Base-by-base conservation (phyloP, 2,888 invertebrate species). In the Neoascia interrupta region DNA sequence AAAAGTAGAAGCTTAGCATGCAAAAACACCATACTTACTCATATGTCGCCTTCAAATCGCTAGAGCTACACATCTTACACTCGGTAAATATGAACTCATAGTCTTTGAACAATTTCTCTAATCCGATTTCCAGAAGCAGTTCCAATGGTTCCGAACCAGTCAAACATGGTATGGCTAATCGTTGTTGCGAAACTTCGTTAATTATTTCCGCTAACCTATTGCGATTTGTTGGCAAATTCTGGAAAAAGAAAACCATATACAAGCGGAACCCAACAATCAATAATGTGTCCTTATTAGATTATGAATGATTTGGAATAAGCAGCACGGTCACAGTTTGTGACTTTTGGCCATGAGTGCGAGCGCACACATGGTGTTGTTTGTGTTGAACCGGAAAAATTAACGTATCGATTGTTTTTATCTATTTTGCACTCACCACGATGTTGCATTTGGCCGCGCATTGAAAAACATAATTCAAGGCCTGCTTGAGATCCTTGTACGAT, bases 191-290 rank as follows among this genome's bases (percentile, higher is more conserved):
- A 23, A 89, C 76, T 82, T 87, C 87, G 5, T 86, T 85, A 56
- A 89, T 88, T 26, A 89, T 86, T 84, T 88, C 87, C 5, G 87
- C 89, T 45, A 89, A 80, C 3, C 88, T 86, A 82, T 87, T 89
- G 70, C 86, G 84, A 63, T 87, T 89, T 28, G 86, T 86, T 26
- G 89, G 89, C 21, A 86, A 85, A 47, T 89, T 89, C 88, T 88
- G 36, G 74, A 54, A 60, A 47, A 64, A 41, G 16, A 56, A 49
- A 61, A 61, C n/a, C 34, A 18, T n/a, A 54, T 47, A 28, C 19
- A 37, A 6, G n/a, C 31, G 8, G 41, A 73, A 58, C 45, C 26
- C 45, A 60, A 53, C 47, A 60, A 72, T 76, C 70, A 39, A 76
- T 60, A 39, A n/a, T n/a, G n/a, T 26, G 19, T 41, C 18, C 41